phyloP scores from a whole-genome alignment of 2,888 invertebrate species.

The Lumbricus terrestris region DNA sequence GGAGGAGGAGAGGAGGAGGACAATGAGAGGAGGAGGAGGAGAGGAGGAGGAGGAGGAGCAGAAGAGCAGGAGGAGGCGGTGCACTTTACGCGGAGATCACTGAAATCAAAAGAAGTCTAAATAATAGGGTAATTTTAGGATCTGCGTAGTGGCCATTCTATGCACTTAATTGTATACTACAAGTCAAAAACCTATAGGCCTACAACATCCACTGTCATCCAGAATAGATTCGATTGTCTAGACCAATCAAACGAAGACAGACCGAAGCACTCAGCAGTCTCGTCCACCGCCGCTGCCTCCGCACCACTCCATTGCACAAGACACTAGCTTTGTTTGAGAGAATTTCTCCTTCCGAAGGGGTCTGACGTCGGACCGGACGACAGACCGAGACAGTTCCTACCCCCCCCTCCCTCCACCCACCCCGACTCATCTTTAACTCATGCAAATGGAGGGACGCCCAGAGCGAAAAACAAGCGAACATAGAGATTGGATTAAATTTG shows the following conservation, averaged over 20 bases:
- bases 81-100: neutral
- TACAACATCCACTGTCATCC: no score
- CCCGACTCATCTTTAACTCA: neutral
- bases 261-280: neutral
- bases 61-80: no score
- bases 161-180: neutral
- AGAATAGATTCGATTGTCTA: neutral
- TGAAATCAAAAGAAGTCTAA: neutral
- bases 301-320: neutral
- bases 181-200: no score
- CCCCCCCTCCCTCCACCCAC: neutral
- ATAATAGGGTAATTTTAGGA: neutral
- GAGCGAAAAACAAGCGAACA: constrained; percentile 3
- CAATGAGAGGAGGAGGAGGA: no score
- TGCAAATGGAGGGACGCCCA: neutral
- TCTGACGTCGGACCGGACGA: neutral
- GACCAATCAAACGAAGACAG: neutral
- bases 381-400: neutral
- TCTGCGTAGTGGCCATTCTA: neutral
- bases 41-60: no score
- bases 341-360: no score
- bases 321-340: neutral
- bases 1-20: no score
- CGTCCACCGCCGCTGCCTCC: neutral
- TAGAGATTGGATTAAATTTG: neutral